Percentiles rank a stretch among this genome's conserved stretches.
phyloP scores from a whole-genome alignment of 1,140 invertebrate species.

The Tetragonula clypearis region DNA sequence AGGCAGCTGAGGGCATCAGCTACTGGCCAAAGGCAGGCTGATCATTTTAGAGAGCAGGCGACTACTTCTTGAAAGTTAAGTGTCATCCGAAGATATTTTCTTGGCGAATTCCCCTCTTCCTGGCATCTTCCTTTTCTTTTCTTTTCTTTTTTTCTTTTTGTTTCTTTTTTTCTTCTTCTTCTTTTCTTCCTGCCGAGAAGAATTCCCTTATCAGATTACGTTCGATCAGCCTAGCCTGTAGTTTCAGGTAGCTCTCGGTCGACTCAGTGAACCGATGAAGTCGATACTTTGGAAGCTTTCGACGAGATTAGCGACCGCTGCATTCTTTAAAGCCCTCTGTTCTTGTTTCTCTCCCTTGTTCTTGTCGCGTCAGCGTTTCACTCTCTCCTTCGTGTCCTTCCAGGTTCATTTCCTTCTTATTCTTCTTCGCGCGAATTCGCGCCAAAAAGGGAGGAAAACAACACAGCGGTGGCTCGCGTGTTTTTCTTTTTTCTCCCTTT shows the following conservation, averaged over 20 bases:
- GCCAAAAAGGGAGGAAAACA: not conserved
- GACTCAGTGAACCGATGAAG: not conserved
- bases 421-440: not conserved
- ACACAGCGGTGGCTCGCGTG: too few species aligned
- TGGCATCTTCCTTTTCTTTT: not conserved
- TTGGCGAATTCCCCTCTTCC: not conserved
- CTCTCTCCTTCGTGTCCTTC: not conserved
- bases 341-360: not conserved
- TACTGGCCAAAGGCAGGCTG: conserved; percentile 32
- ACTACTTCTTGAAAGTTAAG: conserved; percentile 42
- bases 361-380: not conserved
- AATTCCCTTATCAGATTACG: conserved; percentile 28
- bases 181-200: not conserved
- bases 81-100: conserved; percentile 36
- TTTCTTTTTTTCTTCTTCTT: not conserved
- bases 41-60: conserved; percentile 36
- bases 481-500: too few species aligned
- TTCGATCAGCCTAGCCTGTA: not conserved
- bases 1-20: conserved; percentile 33
- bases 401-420: not conserved
- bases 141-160: not conserved
- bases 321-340: not conserved
- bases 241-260: too few species aligned
- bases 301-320: not conserved
- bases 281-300: not conserved